A percentile compares a stretch with the other conserved stretches of the same genome.
These are phyloP conservation scores for Calephelis virginiensis DNA, from an alignment of 1,140 invertebrate genomes.

Conservation along the genomic window DNA sequence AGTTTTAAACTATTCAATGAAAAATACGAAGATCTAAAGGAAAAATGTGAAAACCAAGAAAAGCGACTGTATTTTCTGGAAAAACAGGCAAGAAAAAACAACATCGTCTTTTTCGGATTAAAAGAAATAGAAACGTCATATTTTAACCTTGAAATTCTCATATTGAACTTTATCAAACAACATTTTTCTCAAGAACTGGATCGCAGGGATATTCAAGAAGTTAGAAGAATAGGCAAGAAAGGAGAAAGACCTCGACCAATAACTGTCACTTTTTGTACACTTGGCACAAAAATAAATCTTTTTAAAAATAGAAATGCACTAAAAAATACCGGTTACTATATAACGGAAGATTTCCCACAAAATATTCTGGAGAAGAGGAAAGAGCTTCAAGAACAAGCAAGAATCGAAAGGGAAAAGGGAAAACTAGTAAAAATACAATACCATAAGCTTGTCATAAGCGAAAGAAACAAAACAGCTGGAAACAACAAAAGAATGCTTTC, in stretches of 20 bases:
- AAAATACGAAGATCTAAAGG: slow-evolving; percentile 16
- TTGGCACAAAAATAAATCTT: slow-evolving; percentile 21
- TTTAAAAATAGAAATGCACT: background rate
- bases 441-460: slow-evolving; percentile 28
- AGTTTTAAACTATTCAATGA: slow-evolving; percentile 14
- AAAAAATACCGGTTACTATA: slow-evolving; percentile 21
- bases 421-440: slow-evolving; percentile 26
- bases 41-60: slow-evolving; percentile 23
- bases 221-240: slow-evolving; percentile 12
- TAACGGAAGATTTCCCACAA: slow-evolving; percentile 31
- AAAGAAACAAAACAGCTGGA: background rate
- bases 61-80: slow-evolving; percentile 20
- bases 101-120: slow-evolving; percentile 21
- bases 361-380: slow-evolving; percentile 25
- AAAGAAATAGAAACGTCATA: slow-evolving; percentile 23
- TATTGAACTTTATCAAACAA: slow-evolving; percentile 21
- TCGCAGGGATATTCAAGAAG: slow-evolving; percentile 1
- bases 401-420: slow-evolving; percentile 26
- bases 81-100: slow-evolving; percentile 19
- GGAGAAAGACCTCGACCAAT: slow-evolving; percentile 22
- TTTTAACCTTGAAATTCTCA: background rate
- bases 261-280: slow-evolving; percentile 16
- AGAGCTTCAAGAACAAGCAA: slow-evolving; percentile 7
- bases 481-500: background rate
- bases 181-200: slow-evolving; percentile 17